Evolutionary conservation across 1,140 invertebrate genomes (phyloP).

Genomic region (Procambarus virginalis): DNA sequence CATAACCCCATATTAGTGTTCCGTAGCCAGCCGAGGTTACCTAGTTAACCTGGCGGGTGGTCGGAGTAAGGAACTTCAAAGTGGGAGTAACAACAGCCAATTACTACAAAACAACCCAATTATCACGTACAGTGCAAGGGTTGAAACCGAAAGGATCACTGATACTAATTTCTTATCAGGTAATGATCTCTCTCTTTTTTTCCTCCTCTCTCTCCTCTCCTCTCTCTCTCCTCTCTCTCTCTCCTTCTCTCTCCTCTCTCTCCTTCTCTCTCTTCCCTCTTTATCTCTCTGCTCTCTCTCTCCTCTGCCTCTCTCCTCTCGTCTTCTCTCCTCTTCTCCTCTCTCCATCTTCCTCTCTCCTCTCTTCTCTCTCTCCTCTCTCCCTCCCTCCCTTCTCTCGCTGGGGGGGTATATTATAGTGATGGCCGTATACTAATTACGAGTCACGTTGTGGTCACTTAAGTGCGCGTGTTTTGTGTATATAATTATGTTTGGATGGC

Average conservation of each 20-base stretch:
- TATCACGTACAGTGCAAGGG: constrained; percentile 39
- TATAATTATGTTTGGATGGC: background rate
- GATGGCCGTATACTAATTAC: background rate
- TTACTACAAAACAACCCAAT: constrained; percentile 58
- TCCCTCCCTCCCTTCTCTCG: too few species aligned
- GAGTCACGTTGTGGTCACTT: background rate
- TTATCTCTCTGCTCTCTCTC: too few species aligned
- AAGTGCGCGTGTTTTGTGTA: background rate
- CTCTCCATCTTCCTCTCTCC: too few species aligned
- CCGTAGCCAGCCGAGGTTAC: constrained; percentile 22
- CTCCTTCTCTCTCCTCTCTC: too few species aligned
- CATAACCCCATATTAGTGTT: constrained; percentile 35
- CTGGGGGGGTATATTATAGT: background rate
- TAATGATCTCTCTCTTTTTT: background rate
- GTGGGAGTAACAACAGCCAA: constrained; percentile 50
- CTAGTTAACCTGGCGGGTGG: constrained; percentile 13
- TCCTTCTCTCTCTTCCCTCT: too few species aligned
- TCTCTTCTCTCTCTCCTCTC: too few species aligned
- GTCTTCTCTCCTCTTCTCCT: too few species aligned
- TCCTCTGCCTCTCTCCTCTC: too few species aligned
- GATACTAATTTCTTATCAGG: constrained; percentile 35
- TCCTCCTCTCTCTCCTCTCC: too few species aligned
- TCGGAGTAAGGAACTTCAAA: constrained; percentile 41
- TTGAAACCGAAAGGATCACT: constrained; percentile 11
- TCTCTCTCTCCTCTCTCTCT: too few species aligned